These are phyloP conservation scores for Heliconius ethilla DNA, from an alignment of 2,888 invertebrate genomes.

Conservation along the genomic window DNA sequence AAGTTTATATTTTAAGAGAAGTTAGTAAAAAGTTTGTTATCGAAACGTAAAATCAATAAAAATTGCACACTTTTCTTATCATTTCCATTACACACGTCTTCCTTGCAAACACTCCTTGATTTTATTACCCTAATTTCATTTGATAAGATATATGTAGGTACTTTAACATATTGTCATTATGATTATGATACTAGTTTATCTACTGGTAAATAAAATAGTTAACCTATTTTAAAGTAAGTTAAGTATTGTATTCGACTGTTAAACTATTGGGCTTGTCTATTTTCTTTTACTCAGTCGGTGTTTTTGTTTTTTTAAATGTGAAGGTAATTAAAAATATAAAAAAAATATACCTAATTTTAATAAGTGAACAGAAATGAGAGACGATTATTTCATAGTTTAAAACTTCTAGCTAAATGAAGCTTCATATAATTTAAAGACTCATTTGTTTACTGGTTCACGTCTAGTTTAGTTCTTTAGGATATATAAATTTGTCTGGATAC, in stretches of 20 bases:
- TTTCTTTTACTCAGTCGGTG: no score
- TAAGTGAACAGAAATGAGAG: background rate
- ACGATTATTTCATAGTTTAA: background rate
- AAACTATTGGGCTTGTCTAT: no score
- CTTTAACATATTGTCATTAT: background rate
- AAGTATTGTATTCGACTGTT: no score
- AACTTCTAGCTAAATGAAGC: background rate
- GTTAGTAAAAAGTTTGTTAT: background rate
- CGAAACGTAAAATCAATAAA: slow-evolving; percentile 10
- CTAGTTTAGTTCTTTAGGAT: slow-evolving; percentile 19
- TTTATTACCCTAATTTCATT: slow-evolving; percentile 5
- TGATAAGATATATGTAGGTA: slow-evolving; percentile 21
- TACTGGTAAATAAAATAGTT: background rate
- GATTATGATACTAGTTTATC: background rate
- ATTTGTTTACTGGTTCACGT: slow-evolving; percentile 12
- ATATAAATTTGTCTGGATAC: slow-evolving; percentile 17
- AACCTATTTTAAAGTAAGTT: background rate
- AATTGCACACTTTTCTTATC: background rate
- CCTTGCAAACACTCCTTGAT: background rate
- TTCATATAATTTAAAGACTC: slow-evolving; percentile 5
- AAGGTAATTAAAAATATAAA: no score
- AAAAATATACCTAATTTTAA: no score
- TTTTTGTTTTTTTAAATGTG: no score
- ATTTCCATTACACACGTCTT: slow-evolving; percentile 13
- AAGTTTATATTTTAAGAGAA: background rate